A percentile compares a stretch with the other conserved stretches of the same genome.
These are phyloP conservation scores for Miltochrista miniata DNA, from an alignment of 2,888 invertebrate genomes.

Conservation along the genomic window DNA sequence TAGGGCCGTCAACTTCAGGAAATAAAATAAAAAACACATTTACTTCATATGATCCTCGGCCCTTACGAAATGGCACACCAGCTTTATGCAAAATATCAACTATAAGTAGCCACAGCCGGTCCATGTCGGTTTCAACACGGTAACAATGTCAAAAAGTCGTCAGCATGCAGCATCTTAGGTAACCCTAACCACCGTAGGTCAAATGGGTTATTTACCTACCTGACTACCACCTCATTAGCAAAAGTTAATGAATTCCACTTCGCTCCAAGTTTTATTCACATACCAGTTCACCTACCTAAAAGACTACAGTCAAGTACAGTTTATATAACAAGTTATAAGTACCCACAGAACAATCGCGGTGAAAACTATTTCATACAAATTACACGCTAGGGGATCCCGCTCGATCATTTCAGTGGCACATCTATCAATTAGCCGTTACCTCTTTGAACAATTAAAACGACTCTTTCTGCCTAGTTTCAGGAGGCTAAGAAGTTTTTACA, in stretches of 20 bases:
- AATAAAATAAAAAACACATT: too few relatives aligned
- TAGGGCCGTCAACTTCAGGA: too few relatives aligned
- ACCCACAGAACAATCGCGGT: conserved; percentile 10
- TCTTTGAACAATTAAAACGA: conserved; percentile 37
- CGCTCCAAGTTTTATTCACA: neutral
- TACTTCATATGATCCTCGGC: too few relatives aligned
- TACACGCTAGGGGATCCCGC: conserved; percentile 35
- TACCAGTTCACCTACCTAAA: neutral
- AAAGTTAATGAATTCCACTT: neutral
- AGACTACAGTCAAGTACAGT: neutral
- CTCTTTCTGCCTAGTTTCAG: conserved; percentile 22
- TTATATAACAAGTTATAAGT: conserved; percentile 13
- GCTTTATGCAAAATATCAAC: too few relatives aligned
- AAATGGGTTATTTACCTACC: too few relatives aligned
- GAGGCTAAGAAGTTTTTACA: neutral
- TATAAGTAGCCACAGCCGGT: too few relatives aligned
- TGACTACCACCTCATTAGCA: too few relatives aligned
- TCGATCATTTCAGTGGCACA: conserved; percentile 47
- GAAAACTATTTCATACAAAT: conserved; percentile 42
- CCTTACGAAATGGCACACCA: too few relatives aligned
- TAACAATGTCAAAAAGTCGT: too few relatives aligned
- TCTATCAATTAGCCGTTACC: conserved; percentile 37
- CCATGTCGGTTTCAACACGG: too few relatives aligned
- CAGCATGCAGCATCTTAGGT: too few relatives aligned
- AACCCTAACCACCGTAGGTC: too few relatives aligned